Evolutionary conservation across 2,888 invertebrate species (phyloP), one percentile per base, ranked within the genome.

Genomic region (Mesochorus sp.): DNA sequence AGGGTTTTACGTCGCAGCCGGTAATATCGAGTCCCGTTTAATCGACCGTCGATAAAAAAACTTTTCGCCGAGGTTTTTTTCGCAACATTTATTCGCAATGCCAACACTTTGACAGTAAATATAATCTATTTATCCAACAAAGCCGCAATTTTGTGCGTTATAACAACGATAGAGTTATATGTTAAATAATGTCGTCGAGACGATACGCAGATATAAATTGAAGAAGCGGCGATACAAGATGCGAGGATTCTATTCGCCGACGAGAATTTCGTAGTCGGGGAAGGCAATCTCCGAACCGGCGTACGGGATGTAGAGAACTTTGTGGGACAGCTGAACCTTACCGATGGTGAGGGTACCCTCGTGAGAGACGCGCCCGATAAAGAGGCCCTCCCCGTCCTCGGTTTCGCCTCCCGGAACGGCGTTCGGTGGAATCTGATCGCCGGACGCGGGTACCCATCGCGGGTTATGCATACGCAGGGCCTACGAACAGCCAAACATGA

Each of bases 291-390:
- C 97, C 85, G 94, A 93, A 47, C 97, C 97, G 0, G 92, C 96
- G 88, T 94, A 97, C 10, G 97, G 94, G 91, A 97, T 96, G 93
- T 97, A 97, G 89, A 95, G 95, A 66, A 95, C 94, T 24, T 94
- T 95, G 87, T 97, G 97, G 5, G 96, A 96, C 37, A 95, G 94
- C 85, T 97, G 97, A 1, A 97, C 95, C 92, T 97, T 97, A 86
- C 97, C 97, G 24, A 95, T 93, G 21, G 96, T 96, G 53, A 96
- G 81, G 75, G 95, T 94, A 73, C 95, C 96, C 83, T 96, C 96
- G 86, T 97, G 96, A 39, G 93, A 92, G 0, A 95, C 95, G 80
- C 97, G 94, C 12, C 97, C 97, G 37, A 96, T 92, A 91, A 93
- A 97, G 1, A 97, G 92, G 0, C 96, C 94, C 87, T 97, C 97